Evolutionary conservation across 1,140 invertebrate species (phyloP).

Genomic region (Danaus plexippus): DNA sequence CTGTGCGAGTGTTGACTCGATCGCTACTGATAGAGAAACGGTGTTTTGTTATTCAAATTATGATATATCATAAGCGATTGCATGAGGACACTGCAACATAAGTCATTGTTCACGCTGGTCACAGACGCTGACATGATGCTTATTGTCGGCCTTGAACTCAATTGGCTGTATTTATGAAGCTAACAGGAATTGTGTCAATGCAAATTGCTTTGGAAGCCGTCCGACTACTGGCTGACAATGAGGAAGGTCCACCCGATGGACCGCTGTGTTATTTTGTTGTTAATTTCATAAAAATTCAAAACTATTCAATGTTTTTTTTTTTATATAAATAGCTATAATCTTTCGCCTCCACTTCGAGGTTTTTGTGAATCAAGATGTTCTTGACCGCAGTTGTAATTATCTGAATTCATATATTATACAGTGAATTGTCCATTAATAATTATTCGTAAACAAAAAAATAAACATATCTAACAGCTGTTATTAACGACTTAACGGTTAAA

Average conservation of each 20-base stretch:
- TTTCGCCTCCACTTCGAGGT: conserved; percentile 28
- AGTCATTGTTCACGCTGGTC: conserved; percentile 66
- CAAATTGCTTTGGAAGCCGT: conserved; percentile 47
- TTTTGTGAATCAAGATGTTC: conserved; percentile 18
- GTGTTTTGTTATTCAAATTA: conserved; percentile 53
- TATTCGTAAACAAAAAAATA: too few species aligned
- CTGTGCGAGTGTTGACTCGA: background rate
- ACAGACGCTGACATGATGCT: conserved; percentile 57
- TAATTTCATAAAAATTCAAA: background rate
- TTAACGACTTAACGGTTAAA: too few species aligned
- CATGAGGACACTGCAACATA: conserved; percentile 58
- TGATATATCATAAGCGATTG: conserved; percentile 63
- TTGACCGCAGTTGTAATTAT: conserved; percentile 16
- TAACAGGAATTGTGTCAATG: conserved; percentile 65
- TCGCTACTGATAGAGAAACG: conserved; percentile 20
- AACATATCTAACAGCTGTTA: too few species aligned
- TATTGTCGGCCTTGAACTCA: conserved; percentile 66
- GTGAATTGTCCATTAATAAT: too few species aligned
- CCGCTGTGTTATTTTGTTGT: conserved; percentile 3
- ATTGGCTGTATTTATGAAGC: conserved; percentile 63
- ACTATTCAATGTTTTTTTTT: background rate
- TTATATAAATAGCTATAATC: conserved; percentile 17
- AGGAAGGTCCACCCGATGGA: conserved; percentile 16
- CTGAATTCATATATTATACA: too few species aligned
- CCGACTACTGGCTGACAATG: conserved; percentile 38